Conservation (phyloP, 2,113 vertebrate species). For the Otis tarda region DNA sequence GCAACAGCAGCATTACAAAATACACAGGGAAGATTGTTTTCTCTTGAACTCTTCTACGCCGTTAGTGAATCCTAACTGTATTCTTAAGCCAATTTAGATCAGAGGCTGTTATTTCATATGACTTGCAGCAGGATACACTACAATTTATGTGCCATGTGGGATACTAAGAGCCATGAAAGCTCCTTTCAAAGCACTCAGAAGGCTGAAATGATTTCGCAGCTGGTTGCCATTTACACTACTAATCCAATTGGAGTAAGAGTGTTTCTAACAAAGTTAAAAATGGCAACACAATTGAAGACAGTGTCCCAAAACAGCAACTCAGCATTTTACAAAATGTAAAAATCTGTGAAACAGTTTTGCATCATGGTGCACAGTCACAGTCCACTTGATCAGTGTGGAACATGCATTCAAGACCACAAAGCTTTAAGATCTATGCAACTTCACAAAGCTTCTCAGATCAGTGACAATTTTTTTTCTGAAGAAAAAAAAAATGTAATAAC, state of each 20-base stretch:
- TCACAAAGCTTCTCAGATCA: neutral
- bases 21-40: neutral
- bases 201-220: neutral
- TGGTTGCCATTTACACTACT: neutral
- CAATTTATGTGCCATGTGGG: neutral
- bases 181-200: slow-evolving; percentile 1
- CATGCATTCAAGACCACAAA: neutral
- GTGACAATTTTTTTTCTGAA: neutral
- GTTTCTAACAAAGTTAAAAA: neutral
- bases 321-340: neutral
- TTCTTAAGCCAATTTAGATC: neutral
- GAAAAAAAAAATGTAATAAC: too few species aligned
- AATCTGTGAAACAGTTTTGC: neutral
- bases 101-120: neutral
- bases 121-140: neutral
- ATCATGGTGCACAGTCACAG: neutral
- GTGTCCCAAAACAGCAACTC: neutral
- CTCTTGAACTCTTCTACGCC: neutral
- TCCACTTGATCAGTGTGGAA: neutral
- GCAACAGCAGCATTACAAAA: neutral
- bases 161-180: slow-evolving; percentile 6
- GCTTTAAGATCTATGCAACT: neutral
- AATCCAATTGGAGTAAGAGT: neutral
- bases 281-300: neutral
- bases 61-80: neutral